Evolutionary conservation across 2,888 invertebrate genomes (phyloP), one percentile per base, ranked within the genome.

Genomic region (Hipparchia semele): DNA sequence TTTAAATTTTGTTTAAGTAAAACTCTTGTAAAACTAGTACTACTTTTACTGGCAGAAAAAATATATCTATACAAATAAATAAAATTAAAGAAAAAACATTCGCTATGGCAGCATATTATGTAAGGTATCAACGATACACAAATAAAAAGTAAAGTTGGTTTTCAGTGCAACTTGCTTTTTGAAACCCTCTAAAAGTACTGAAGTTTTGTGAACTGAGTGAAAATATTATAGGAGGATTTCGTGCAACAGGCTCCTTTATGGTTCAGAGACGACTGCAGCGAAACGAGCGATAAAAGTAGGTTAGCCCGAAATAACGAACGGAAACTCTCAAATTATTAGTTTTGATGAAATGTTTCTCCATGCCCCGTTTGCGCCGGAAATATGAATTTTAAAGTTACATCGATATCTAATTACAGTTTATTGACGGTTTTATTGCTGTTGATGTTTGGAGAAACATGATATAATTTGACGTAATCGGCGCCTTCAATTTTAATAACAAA

Each of bases 311-410:
- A 89, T 86, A 87, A 85, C 86, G 86, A 81, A 82, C 92, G 93
- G 92, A 92, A 92, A 91, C 88, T 85, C 83, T 86, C 85, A 86
- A 91, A 92, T 92, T 92, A 93, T 93, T 90, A 92, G 86, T 91
- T 92, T 92, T 89, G 90, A 92, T 90, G 92, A 91, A 91, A 91
- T 84, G 85, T 86, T 86, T 82, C 83, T 80, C 80, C 83, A 82
- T 84, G 84, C 80, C 82, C 83, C 80, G 79, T 83, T 84, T 80
- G 75, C 76, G 82, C 87, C 90, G 92, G 92, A 92, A 87, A 89
- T 86, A 83, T 79, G 78, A 79, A 76, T 79, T 80, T 81, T 79
- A 75, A 77, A 78, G 73, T 77, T 75, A 71, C 76, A 74, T 73
- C 76, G 73, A 80, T 82, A 82, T 79, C 77, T 79, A 79, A 79